phyloP scores from a whole-genome alignment of 2,888 invertebrate genomes.

The Clusia tigrina region DNA sequence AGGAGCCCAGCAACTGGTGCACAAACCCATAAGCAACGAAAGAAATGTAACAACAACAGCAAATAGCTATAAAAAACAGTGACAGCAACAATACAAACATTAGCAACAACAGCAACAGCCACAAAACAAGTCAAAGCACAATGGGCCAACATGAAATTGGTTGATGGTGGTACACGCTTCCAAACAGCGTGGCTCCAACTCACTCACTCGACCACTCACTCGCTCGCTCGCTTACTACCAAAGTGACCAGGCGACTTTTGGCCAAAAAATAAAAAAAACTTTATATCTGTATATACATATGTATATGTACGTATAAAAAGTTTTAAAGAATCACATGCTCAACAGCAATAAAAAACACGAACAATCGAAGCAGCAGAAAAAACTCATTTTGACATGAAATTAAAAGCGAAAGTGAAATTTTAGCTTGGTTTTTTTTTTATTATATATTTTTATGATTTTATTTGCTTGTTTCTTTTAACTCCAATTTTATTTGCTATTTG shows the following conservation, averaged over 20 bases:
- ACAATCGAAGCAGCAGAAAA: constrained; percentile 50
- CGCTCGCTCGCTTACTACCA: too few species aligned
- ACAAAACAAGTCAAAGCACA: constrained; percentile 20
- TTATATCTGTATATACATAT: too few species aligned
- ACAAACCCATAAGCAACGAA: constrained; percentile 1
- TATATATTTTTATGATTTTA: not conserved
- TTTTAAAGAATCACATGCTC: too few species aligned
- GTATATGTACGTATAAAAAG: too few species aligned
- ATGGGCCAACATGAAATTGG: constrained; percentile 23
- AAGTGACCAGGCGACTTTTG: constrained; percentile 24
- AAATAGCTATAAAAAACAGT: not conserved
- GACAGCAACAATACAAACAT: not conserved
- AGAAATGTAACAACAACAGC: not conserved
- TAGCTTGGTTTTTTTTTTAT: constrained; percentile 37
- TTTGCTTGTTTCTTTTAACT: not conserved
- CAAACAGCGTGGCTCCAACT: constrained; percentile 12
- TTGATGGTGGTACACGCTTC: constrained; percentile 16
- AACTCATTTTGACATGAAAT: constrained; percentile 27
- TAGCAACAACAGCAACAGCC: not conserved
- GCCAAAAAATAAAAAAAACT: constrained; percentile 15
- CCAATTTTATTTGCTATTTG: too few species aligned
- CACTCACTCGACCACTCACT: too few species aligned
- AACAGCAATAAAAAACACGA: constrained; percentile 60
- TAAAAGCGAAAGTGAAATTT: constrained; percentile 65
- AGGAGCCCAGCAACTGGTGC: constrained; percentile 12